Percentiles rank a stretch among this genome's conserved stretches.
These are phyloP conservation scores for Thymallus thymallus DNA, from an alignment of 2,113 vertebrate species.

Conservation along the genomic window DNA sequence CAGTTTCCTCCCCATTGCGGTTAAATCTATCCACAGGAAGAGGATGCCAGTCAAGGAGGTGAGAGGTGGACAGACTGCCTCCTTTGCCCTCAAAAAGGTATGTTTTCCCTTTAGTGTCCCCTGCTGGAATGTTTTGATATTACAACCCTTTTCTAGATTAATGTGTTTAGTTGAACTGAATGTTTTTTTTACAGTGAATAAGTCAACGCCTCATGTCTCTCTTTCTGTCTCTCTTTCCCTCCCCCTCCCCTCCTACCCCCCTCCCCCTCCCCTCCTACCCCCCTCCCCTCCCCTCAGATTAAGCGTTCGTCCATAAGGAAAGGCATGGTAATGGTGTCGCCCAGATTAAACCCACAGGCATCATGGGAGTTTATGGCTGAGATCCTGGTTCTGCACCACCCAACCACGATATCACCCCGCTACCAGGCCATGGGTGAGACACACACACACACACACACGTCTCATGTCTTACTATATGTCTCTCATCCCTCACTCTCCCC, in stretches of 20 bases:
- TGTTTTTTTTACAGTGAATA: no score
- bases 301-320: slow-evolving; percentile 97
- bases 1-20: slow-evolving; percentile 91
- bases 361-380: slow-evolving; percentile 99
- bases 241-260: no score
- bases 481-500: not conserved
- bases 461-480: no score
- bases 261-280: not conserved
- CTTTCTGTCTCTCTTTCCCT: no score
- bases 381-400: slow-evolving; percentile 95
- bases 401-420: slow-evolving; percentile 94
- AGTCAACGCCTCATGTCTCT: no score
- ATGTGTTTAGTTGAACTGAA: no score
- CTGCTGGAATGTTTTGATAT: not conserved
- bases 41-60: slow-evolving; percentile 98
- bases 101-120: not conserved
- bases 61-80: slow-evolving; percentile 93
- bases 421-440: slow-evolving; percentile 97
- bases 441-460: not conserved
- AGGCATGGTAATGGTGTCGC: slow-evolving; percentile 98
- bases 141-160: not conserved
- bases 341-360: slow-evolving; percentile 90
- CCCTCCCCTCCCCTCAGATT: slow-evolving; percentile 74
- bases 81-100: slow-evolving; percentile 98
- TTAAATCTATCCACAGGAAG: slow-evolving; percentile 97